Percentiles rank a stretch among this genome's conserved stretches.
phyloP scores from a whole-genome alignment of 2,113 vertebrate species.

The Anolis carolinensis region DNA sequence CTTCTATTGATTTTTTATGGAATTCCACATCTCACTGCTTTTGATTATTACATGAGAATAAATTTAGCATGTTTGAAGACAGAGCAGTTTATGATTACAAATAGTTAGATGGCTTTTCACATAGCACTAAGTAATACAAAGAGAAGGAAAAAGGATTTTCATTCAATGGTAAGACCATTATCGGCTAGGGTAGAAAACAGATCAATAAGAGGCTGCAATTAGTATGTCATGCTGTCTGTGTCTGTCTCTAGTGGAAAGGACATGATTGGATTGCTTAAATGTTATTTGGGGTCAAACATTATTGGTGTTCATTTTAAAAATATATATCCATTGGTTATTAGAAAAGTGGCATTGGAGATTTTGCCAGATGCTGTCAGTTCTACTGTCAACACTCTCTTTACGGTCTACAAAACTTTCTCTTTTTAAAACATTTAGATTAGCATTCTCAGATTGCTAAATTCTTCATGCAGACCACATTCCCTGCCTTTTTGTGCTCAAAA shows the following conservation, averaged over 20 bases:
- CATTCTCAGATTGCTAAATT: not conserved
- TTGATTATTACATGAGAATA: conserved; percentile 17
- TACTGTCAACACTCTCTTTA: not conserved
- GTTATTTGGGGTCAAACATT: conserved; percentile 65
- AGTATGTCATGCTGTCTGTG: conserved; percentile 44
- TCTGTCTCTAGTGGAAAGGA: conserved; percentile 55
- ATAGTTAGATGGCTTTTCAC: conserved; percentile 40
- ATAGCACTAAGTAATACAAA: conserved; percentile 50
- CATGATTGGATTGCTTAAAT: conserved; percentile 55
- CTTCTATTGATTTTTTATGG: not conserved
- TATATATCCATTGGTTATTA: conserved; percentile 41
- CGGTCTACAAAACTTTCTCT: not conserved
- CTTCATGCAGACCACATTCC: not conserved
- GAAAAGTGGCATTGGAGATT: conserved; percentile 33
- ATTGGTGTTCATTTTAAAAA: conserved; percentile 48
- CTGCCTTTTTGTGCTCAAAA: not conserved
- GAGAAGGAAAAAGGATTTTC: conserved; percentile 28
- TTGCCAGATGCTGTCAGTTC: not conserved
- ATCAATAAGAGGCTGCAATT: conserved; percentile 41
- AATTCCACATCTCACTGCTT: not conserved
- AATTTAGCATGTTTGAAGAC: conserved; percentile 28
- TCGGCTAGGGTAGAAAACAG: conserved; percentile 46
- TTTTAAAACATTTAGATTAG: not conserved
- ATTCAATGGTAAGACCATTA: conserved; percentile 38
- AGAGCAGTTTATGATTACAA: conserved; percentile 44